Evolutionary conservation across 2,888 invertebrate genomes (phyloP), one percentile per base, ranked within the genome.

Genomic region (Phytoseiulus persimilis): DNA sequence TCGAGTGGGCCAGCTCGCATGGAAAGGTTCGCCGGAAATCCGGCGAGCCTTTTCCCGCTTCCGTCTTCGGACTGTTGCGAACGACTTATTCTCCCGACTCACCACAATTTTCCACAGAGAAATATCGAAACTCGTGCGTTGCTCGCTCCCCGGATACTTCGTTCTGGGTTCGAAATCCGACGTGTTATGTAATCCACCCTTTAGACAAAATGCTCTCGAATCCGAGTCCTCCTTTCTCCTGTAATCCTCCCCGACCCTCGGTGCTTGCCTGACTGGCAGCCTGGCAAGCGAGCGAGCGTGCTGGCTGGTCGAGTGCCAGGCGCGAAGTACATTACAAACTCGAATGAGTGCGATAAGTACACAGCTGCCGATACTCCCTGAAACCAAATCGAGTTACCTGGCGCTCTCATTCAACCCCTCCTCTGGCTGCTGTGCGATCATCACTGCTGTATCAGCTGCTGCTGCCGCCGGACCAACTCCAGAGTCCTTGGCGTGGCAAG

Each of bases 301-400:
- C 39, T 9, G 65, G 65, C 65, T 65, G 65, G 65, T 65, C 28
- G 65, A 65, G 65, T 65, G 65, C 65, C 65, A 65, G 65, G 65
- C 65, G 65, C 65, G 65, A 65, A 65, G 18, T 65, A 65, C 65
- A 65, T 65, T 65, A 65, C 65, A 65, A 65, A 65, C 65, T 65
- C 65, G 65, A 65, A 65, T 65, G 65, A 65, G 65, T 65, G 65
- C 65, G 65, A 65, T 65, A 65, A 65, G 65, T 65, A 65, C 65
- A 65, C 65, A 65, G 65, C 65, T 65, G 65, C 65, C 65, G 65
- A 65, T 65, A 65, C 65, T 65, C 65, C 28, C 65, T 65, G 65
- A 65, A 28, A 65, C 65, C 65, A 65, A 65, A 65, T 65, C 65
- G 65, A 65, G 65, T 65, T 65, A 65, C 65, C 65, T 65, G 65